These are phyloP conservation scores for Nemopilema nomurai DNA, from an alignment of 30 jellyfish, hydroid and myxozoan species.

Conservation along the genomic window DNA sequence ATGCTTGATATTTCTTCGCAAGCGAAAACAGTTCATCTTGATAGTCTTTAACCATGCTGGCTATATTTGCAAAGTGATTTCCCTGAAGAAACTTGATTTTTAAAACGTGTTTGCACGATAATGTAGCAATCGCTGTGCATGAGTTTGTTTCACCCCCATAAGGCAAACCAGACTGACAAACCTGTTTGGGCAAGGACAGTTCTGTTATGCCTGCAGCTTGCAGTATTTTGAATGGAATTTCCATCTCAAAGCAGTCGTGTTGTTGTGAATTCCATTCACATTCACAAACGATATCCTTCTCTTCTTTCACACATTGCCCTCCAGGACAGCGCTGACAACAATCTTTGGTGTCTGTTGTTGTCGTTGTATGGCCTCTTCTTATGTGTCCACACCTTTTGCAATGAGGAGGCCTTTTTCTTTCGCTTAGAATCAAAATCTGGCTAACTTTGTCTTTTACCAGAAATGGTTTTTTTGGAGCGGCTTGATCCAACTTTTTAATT, in stretches of 20 bases:
- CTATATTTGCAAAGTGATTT: not conserved
- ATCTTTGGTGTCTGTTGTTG: not conserved
- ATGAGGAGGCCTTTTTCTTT: conserved; percentile 2
- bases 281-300: not conserved
- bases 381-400: conserved; percentile 6
- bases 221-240: not conserved
- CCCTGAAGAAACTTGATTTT: not conserved
- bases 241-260: not conserved
- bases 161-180: not conserved
- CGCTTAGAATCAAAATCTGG: not conserved
- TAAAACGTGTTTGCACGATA: not conserved
- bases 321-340: not conserved
- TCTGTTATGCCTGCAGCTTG: not conserved
- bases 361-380: not conserved
- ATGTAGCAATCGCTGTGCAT: not conserved
- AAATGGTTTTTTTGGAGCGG: not conserved
- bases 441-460: not conserved
- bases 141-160: not conserved
- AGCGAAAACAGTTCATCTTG: not conserved
- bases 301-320: not conserved
- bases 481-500: not conserved
- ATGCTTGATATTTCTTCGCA: not conserved
- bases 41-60: not conserved
- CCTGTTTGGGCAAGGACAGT: not conserved
- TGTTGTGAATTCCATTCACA: not conserved